phyloP scores from a whole-genome alignment of 30 jellyfish, hydroid and myxozoan genomes.

The Catostylus mosaicus region DNA sequence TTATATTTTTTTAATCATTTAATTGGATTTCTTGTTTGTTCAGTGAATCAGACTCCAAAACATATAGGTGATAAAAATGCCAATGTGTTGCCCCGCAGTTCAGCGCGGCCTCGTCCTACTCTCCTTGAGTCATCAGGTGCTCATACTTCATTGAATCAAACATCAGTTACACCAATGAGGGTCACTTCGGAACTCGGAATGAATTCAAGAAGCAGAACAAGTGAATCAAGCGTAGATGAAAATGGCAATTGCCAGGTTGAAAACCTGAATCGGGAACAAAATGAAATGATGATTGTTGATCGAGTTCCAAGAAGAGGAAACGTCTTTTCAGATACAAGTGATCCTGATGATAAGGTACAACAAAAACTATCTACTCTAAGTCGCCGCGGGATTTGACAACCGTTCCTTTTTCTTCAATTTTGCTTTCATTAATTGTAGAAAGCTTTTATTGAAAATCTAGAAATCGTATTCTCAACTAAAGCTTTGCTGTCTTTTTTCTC shows the following conservation, averaged over 20 bases:
- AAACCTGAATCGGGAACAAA: not conserved
- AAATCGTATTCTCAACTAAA: too few species aligned
- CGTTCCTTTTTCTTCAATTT: not conserved
- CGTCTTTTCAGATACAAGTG: not conserved
- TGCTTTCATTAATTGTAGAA: too few species aligned
- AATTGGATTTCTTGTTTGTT: too few species aligned
- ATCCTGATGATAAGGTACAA: not conserved
- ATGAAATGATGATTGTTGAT: slow-evolving; percentile 15
- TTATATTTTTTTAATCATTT: too few species aligned
- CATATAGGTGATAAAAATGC: not conserved
- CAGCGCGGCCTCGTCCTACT: not conserved
- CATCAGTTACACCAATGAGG: not conserved
- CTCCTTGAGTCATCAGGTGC: not conserved
- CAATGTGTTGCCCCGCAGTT: not conserved
- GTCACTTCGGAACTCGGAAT: not conserved
- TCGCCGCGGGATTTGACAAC: too few species aligned
- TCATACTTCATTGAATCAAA: not conserved
- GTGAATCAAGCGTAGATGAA: not conserved
- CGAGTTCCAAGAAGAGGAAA: not conserved
- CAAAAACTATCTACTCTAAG: not conserved
- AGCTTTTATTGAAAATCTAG: not conserved
- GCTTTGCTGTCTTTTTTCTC: not conserved
- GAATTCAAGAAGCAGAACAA: not conserved
- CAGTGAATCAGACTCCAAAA: slow-evolving; percentile 2
- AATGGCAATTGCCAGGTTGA: not conserved